These are phyloP conservation scores for Tetramorium simillimum DNA, from an alignment of 1,140 invertebrate species.

Conservation along the genomic window DNA sequence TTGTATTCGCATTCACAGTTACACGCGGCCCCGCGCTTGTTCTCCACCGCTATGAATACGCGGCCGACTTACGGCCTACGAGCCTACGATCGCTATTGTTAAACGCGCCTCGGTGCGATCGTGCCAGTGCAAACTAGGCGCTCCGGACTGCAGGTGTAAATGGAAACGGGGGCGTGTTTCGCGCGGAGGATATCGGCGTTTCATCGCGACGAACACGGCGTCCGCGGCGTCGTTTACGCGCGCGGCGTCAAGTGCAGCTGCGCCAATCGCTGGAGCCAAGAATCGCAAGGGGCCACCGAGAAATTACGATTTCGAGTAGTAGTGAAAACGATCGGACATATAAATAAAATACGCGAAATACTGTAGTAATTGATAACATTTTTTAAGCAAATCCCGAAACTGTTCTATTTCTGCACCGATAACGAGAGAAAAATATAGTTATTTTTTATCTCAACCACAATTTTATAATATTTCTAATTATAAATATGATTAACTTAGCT, in stretches of 20 bases:
- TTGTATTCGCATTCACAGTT: conserved; percentile 19
- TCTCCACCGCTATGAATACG: not conserved
- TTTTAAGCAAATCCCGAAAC: not conserved
- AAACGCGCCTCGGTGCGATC: not conserved
- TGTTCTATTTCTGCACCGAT: too few species aligned
- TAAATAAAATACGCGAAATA: not conserved
- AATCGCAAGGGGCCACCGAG: not conserved
- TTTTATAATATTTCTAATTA: too few species aligned
- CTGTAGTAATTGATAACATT: not conserved
- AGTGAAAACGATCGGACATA: not conserved
- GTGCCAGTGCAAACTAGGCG: conserved; percentile 2
- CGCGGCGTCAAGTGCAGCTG: not conserved
- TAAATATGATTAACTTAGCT: too few species aligned
- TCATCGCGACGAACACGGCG: conserved; percentile 1
- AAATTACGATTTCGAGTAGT: not conserved
- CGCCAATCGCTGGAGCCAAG: not conserved
- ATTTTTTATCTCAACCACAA: too few species aligned
- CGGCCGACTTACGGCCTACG: conserved; percentile 12
- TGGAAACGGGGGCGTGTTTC: not conserved
- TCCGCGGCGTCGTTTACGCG: not conserved
- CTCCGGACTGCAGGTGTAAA: conserved; percentile 26
- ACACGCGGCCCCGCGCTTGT: conserved; percentile 11
- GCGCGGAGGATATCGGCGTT: not conserved
- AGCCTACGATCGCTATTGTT: conserved; percentile 16
- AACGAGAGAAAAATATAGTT: too few species aligned